Evolutionary conservation across 2,113 vertebrate species (phyloP).

Genomic region (Struthidea cinerea): DNA sequence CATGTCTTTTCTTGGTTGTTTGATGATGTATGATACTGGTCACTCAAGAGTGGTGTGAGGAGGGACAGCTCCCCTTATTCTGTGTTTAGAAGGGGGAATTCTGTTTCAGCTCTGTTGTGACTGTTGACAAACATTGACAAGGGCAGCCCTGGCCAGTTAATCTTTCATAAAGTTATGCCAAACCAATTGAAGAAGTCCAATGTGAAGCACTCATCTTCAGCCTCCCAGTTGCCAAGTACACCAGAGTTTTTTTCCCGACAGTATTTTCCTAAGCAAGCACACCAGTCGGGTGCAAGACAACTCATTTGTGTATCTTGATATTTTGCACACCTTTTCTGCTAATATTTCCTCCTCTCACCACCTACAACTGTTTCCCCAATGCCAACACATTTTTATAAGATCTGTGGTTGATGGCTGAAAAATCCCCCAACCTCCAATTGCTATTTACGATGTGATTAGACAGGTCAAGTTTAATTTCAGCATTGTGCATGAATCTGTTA

Average conservation of each 20-base stretch:
- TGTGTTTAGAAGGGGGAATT: not conserved
- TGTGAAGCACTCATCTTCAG: not conserved
- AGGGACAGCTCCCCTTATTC: not conserved
- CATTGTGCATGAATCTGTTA: not conserved
- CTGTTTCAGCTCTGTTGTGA: not conserved
- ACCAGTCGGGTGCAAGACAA: not conserved
- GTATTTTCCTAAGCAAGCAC: not conserved
- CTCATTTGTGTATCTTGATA: not conserved
- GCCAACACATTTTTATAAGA: not conserved
- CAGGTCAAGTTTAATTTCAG: conserved; percentile 33
- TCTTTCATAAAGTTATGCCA: not conserved
- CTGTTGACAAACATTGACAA: not conserved
- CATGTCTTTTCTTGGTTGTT: not conserved
- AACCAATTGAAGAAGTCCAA: not conserved
- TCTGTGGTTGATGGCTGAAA: not conserved
- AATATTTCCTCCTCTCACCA: not conserved
- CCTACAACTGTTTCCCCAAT: not conserved
- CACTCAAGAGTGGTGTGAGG: not conserved
- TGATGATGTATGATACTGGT: not conserved
- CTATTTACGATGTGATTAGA: not conserved
- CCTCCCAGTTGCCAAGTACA: not conserved
- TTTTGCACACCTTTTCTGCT: not conserved
- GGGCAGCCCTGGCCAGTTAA: not conserved
- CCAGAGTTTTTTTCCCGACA: not conserved
- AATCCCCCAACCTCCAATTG: not conserved